Evolutionary conservation across 2,888 invertebrate species (phyloP).

Genomic region (Idaea biselata): DNA sequence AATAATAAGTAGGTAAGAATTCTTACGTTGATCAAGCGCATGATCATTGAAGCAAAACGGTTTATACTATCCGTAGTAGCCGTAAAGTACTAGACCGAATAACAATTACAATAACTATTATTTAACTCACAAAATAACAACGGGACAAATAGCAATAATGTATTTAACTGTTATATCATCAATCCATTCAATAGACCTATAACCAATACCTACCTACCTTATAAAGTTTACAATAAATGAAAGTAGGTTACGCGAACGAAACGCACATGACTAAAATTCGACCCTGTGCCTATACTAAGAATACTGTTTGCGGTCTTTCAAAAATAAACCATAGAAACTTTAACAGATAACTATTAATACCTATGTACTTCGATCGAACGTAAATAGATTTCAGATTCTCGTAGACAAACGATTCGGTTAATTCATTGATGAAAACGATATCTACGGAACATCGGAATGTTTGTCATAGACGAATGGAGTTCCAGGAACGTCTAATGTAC

Average conservation of each 20-base stretch:
- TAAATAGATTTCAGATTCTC: slow-evolving; percentile 18
- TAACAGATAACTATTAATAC: neutral
- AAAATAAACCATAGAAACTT: neutral
- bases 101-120: slow-evolving; percentile 18
- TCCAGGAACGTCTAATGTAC: neutral
- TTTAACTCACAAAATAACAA: slow-evolving; percentile 1
- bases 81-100: slow-evolving; percentile 28
- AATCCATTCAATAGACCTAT: neutral
- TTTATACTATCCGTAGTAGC: slow-evolving; percentile 21
- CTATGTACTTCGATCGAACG: slow-evolving; percentile 9
- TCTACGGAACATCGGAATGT: neutral
- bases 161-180: neutral
- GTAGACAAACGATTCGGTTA: slow-evolving; percentile 4
- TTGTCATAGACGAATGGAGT: slow-evolving; percentile 6
- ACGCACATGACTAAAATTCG: slow-evolving; percentile 49
- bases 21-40: slow-evolving; percentile 12
- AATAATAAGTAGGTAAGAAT: slow-evolving; percentile 2
- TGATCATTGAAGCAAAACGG: slow-evolving; percentile 19
- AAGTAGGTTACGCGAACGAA: slow-evolving; percentile 52
- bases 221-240: slow-evolving; percentile 40
- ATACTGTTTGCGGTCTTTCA: neutral
- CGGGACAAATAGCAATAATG: neutral
- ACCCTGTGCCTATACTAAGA: slow-evolving; percentile 47
- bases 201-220: slow-evolving; percentile 18
- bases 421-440: neutral